Base-by-base conservation (phyloP, 23 tunicate genomes). In the Halocynthia aurantium region DNA sequence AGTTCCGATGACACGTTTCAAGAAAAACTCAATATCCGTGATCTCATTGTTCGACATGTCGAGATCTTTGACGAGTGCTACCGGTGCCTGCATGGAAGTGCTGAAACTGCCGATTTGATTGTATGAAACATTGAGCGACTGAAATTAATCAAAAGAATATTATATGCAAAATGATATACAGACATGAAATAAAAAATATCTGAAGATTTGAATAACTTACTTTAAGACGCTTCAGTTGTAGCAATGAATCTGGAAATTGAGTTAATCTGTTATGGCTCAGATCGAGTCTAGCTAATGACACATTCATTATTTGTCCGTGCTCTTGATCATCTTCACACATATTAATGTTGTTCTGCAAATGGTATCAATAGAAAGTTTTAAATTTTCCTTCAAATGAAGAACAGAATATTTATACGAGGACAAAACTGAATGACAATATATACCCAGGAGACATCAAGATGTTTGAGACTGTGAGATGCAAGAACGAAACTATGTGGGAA, bases 11-110 rank as follows among this genome's bases (percentile, higher is more conserved):
- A 65, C 70, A 10, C 49, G 31, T 65, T 65, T 65, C 70, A 65
- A 65, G 70, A 65, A 10, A 8, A 20, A 40, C 13, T 15, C 19
- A 0, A 65, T 65, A 65, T 65, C 19, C 49, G 19, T 20, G 9
- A 65, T 65, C 31, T 65, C 31, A 65, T 65, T 65, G 31, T 65
- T 10, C 19, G 70, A 65, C 9, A 65, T 9, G 31, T 65, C 70
- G 10, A 65, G 70, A 65, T 65, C 70, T 20, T 20, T 49, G 0
- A 65, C 49, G 6, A 65, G 22, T 10, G 70, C 70, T 20, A 49
- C 31, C 1, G 19, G 10, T 4, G 4, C 44, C 44, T 31, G 31
- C 49, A 10, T 65, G 70, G 31, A 20, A 65, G 31, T 20, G 22
- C 6, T 20, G 70, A 49, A 65, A 65, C 22, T 10, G 70, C 9